Percentiles rank a stretch among this genome's conserved stretches.
Evolutionary conservation across 2,797 vertebrate species (phyloP).

Genomic region (Ceyx erithaca): DNA sequence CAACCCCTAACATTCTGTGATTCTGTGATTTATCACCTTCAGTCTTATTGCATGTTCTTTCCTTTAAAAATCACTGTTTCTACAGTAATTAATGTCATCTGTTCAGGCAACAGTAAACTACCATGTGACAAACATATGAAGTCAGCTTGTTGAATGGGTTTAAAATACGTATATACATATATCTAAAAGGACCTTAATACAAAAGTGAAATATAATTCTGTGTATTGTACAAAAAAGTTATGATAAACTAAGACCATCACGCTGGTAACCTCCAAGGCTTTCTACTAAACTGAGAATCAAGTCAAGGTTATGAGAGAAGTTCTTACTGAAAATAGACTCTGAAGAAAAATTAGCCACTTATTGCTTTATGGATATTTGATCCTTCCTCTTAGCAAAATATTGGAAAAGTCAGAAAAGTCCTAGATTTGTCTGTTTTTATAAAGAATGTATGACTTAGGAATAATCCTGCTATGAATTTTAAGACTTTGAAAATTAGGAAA

Average conservation of each 20-base stretch:
- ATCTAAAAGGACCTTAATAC: not conserved
- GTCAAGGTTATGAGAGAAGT: not conserved
- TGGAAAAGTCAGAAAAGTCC: not conserved
- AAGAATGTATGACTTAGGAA: not conserved
- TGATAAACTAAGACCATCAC: not conserved
- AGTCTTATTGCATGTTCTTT: not conserved
- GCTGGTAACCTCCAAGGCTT: not conserved
- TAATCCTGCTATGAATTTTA: not conserved
- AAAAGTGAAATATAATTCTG: not conserved
- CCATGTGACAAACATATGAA: not conserved
- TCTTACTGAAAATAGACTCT: not conserved
- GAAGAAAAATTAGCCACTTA: not conserved
- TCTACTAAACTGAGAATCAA: not conserved
- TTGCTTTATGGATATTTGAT: not conserved
- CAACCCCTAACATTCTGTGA: no score
- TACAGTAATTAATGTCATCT: not conserved
- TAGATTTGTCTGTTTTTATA: not conserved
- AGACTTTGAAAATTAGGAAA: not conserved
- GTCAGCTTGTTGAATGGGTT: not conserved
- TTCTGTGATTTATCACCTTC: not conserved
- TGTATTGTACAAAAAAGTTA: not conserved
- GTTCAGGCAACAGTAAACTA: not conserved
- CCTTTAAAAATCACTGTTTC: not conserved
- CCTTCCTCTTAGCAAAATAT: not conserved
- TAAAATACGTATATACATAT: not conserved